phyloP scores from a whole-genome alignment of 1,140 invertebrate genomes.

The Bombus ignitus region DNA sequence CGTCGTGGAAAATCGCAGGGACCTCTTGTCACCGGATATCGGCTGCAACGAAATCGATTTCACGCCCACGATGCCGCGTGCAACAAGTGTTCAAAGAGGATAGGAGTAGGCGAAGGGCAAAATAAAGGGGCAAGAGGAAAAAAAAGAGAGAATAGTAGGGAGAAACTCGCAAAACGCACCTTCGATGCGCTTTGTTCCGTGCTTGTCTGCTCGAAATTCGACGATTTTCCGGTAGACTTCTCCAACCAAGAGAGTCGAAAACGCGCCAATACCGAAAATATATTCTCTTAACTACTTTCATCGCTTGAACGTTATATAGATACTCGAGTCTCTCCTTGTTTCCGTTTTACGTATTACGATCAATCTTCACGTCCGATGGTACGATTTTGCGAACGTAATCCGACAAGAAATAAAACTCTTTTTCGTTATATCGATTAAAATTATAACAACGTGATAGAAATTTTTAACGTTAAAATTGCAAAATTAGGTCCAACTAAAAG shows the following conservation, averaged over 20 bases:
- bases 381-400: too few relatives aligned
- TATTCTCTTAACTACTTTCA: not conserved
- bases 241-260: too few relatives aligned
- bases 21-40: slow-evolving; percentile 40
- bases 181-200: not conserved
- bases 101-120: not conserved
- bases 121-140: not conserved
- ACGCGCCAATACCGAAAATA: not conserved
- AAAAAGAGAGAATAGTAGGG: not conserved
- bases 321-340: too few relatives aligned
- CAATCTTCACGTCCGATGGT: too few relatives aligned
- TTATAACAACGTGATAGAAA: too few relatives aligned
- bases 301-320: not conserved
- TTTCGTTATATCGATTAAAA: too few relatives aligned
- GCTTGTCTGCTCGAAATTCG: not conserved
- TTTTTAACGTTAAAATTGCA: too few relatives aligned
- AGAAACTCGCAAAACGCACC: not conserved
- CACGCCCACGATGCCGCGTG: slow-evolving; percentile 25
- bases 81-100: slow-evolving; percentile 45
- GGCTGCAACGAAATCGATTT: slow-evolving; percentile 49
- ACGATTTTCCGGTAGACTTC: not conserved
- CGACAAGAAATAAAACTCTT: too few relatives aligned
- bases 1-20: slow-evolving; percentile 36
- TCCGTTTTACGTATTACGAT: too few relatives aligned
- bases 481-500: too few relatives aligned